Conservation (phyloP, 2,888 invertebrate genomes). For the Agrypnus murinus region DNA sequence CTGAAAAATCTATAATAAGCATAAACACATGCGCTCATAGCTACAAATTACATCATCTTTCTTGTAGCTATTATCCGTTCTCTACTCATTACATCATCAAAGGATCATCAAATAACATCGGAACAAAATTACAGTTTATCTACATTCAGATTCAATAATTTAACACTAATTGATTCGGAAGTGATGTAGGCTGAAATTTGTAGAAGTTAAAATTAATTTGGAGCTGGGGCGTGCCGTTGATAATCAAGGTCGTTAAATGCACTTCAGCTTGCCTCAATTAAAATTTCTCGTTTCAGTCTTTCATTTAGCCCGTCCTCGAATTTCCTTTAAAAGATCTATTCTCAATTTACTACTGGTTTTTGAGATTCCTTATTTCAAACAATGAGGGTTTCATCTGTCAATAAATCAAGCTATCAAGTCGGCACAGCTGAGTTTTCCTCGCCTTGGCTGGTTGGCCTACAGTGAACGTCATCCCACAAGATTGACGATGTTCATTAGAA, state of each 20-base stretch:
- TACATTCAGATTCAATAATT: conserved; percentile 10
- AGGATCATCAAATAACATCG: background rate
- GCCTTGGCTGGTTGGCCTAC: conserved; percentile 36
- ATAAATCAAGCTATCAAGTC: conserved; percentile 52
- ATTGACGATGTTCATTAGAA: conserved; percentile 52
- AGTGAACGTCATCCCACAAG: conserved; percentile 46
- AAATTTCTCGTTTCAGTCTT: conserved; percentile 30
- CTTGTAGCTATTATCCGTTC: too few relatives aligned
- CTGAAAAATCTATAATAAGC: too few relatives aligned
- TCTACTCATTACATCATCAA: too few relatives aligned
- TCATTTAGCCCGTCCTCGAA: conserved; percentile 35
- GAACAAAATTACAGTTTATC: conserved; percentile 15
- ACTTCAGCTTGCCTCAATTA: conserved; percentile 35
- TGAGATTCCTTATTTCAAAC: conserved; percentile 47
- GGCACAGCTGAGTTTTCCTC: conserved; percentile 44
- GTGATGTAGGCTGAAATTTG: conserved; percentile 25
- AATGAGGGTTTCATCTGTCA: conserved; percentile 49
- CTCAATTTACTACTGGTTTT: conserved; percentile 39
- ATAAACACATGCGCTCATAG: too few relatives aligned
- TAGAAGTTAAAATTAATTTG: conserved; percentile 38
- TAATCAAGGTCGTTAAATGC: conserved; percentile 45
- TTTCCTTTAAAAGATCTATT: conserved; percentile 38
- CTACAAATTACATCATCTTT: too few relatives aligned
- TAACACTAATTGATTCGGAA: conserved; percentile 30
- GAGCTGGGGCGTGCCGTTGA: conserved; percentile 36